Base-by-base conservation (phyloP, 2,888 invertebrate genomes). In the Glyphotaelius pellucidus region DNA sequence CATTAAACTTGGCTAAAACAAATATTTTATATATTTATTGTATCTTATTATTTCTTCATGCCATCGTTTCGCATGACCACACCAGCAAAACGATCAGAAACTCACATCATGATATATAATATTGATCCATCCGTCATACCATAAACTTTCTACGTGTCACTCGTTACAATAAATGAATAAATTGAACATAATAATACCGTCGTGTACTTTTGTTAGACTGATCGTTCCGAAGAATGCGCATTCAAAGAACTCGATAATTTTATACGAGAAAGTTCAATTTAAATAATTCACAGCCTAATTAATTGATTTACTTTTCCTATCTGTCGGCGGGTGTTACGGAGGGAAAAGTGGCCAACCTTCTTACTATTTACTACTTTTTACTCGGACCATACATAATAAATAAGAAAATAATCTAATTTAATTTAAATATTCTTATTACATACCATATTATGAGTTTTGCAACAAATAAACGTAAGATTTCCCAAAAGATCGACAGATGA, bases 221-320 rank as follows among this genome's bases (percentile, higher is more conserved):
- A 47, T 86, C 38, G 38, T 86, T 86, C 86, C 42, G 42, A 86
- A 42, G 42, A 86, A n/a, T 30, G 47, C 31, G 30, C 86, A 86
- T 86, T 86, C 67, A 25, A 38, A 42, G 67, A 86, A 86, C 14
- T 42, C 30, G 30, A 9, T 86, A 86, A 86, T 86, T 86, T 42
- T 42, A 86, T 86, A 42, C 86, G 86, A 86, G 86, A 86, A 86
- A 86, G 86, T 86, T 38, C 14, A 86, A 67, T 67, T 86, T 86
- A 42, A 42, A 86, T 30, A 86, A 67, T 86, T 86, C 42, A 15
- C 47, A 86, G 83, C 38, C 83, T 67, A 67, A 67, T 67, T 67
- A 35, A 83, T 83, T 83, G 32, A 83, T 35, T 83, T 83, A 83
- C 35, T 83, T 83, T 35, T 25, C 4, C 25, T 67, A 9, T 67